These are phyloP conservation scores for Palloptera scutellata DNA, from an alignment of 2,888 invertebrate genomes.

Conservation along the genomic window DNA sequence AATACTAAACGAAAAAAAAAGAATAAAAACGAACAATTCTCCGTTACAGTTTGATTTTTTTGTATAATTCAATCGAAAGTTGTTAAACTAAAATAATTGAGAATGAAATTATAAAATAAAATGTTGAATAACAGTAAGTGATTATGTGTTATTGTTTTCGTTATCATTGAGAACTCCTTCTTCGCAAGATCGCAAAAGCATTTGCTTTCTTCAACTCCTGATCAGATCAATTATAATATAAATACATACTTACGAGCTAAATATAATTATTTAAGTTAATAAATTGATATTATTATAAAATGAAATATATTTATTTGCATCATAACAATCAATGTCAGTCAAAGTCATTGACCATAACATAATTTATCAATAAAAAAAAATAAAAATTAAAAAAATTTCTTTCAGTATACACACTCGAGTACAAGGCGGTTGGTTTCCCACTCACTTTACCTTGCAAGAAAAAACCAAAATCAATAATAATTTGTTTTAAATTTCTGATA, in stretches of 20 bases:
- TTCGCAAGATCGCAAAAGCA: not conserved
- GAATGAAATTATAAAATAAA: conserved; percentile 33
- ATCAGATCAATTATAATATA: conserved; percentile 17
- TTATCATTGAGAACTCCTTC: not conserved
- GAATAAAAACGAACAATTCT: not conserved
- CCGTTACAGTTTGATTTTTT: no score
- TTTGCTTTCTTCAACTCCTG: no score
- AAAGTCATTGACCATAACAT: no score
- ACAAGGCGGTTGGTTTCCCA: no score
- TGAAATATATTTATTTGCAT: not conserved
- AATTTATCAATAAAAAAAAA: no score
- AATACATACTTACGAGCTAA: conserved; percentile 27
- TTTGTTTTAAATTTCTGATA: conserved; percentile 11
- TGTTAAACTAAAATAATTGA: no score
- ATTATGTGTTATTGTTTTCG: not conserved
- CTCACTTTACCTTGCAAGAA: no score
- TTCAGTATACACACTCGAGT: no score
- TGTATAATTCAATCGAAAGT: no score
- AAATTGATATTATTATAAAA: not conserved
- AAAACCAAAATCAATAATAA: conserved; percentile 16
- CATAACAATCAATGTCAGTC: no score
- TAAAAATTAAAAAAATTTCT: no score
- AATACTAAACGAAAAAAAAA: not conserved
- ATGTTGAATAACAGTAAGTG: conserved; percentile 22
- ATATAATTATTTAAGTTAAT: conserved; percentile 12